Conservation (phyloP, 2,888 invertebrate genomes). For the Cephus pulcher region DNA sequence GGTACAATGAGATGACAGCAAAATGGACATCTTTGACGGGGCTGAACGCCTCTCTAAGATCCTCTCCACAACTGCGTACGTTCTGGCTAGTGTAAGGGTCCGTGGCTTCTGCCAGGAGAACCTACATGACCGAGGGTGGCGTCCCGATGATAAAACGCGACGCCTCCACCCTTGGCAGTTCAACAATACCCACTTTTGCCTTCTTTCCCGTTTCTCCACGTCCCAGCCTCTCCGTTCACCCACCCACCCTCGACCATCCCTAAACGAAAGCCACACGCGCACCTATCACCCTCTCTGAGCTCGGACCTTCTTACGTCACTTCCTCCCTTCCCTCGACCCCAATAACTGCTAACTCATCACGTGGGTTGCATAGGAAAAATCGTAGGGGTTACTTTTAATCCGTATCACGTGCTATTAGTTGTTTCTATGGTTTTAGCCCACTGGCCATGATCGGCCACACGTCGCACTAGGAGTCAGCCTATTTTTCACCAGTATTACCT, state of each 20-base stretch:
- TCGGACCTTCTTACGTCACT: too few species aligned
- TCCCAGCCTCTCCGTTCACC: constrained; percentile 1
- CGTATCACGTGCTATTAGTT: constrained; percentile 26
- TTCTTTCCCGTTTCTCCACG: constrained; percentile 2
- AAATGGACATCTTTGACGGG: constrained; percentile 38
- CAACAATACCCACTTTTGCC: constrained; percentile 25
- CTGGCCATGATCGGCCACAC: not conserved
- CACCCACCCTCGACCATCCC: not conserved
- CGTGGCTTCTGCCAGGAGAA: constrained; percentile 18
- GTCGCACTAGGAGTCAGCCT: not conserved
- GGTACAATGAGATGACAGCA: constrained; percentile 29
- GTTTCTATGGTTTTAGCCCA: not conserved
- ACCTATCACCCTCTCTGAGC: not conserved
- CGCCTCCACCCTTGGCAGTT: constrained; percentile 24
- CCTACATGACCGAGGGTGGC: constrained; percentile 11
- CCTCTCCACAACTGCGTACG: not conserved
- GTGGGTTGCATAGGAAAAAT: constrained; percentile 28
- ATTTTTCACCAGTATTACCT: not conserved
- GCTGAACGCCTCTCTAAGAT: constrained; percentile 25
- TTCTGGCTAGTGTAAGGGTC: constrained; percentile 1
- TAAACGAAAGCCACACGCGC: constrained; percentile 6
- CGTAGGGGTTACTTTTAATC: constrained; percentile 31
- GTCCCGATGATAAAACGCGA: constrained; percentile 29
- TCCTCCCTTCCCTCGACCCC: constrained; percentile 5
- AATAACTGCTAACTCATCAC: constrained; percentile 29